Base-by-base conservation (phyloP, 2,797 vertebrate genomes). In the Xiphophorus birchmanni region DNA sequence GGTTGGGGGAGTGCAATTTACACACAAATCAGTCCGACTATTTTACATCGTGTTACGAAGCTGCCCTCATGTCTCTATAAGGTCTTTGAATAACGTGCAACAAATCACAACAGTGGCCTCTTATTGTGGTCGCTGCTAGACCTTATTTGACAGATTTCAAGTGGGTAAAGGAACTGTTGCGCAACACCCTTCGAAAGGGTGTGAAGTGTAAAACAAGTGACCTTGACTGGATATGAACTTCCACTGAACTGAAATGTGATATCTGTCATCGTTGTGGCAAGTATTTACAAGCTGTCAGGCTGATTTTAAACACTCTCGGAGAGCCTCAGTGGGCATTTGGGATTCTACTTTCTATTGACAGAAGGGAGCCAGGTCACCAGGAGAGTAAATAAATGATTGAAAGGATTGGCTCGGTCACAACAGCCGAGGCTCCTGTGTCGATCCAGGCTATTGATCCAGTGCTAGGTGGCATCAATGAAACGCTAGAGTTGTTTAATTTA, bases 381-480 rank as follows among this genome's bases (percentile, higher is more conserved):
- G 80, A 82, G 90, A 95, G 94, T 95, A 92, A 95, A 96, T 95
- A 95, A 96, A 96, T 95, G 93, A 95, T 94, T 95, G 93, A 94
- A 91, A 93, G 90, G 93, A 95, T 92, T 90, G 92, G 87, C 94
- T 91, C 4, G 82, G 89, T 86, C 93, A 86, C 91, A 88, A 92
- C 88, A 90, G 90, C 85, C 8, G 74, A 89, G 93, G 89, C 89
- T 89, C 80, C 88, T 92, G 83, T 89, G 93, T 96, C 93, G 84
- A 96, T 95, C 67, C 44, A n/a, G 58, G 76, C 11, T 90, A 95
- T 95, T 88, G 95, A 96, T 95, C 91, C 37, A 88, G 79, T 94
- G 86, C 87, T 86, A 87, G 88, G 92, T 83, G 84, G 81, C 90
- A 83, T 92, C 89, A 82, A 86, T 94, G 86, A 90, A 86, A 90